Evolutionary conservation across 2,797 vertebrate genomes (phyloP).

Genomic region (Enteromius thamalakanensis): DNA sequence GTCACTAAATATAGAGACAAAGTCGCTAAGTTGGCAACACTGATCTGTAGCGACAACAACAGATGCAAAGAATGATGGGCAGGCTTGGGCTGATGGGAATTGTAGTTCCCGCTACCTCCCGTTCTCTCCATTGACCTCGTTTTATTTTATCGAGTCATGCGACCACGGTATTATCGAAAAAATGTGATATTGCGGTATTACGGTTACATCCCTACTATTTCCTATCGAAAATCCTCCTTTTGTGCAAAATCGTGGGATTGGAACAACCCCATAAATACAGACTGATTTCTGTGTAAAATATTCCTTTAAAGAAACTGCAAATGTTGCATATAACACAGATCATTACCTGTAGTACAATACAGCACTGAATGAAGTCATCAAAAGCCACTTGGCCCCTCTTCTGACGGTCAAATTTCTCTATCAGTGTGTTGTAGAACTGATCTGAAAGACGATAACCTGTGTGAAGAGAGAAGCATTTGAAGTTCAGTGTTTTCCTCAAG

Average conservation of each 20-base stretch:
- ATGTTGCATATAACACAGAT: neutral
- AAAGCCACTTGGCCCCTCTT: constrained; percentile 96
- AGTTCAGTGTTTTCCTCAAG: neutral
- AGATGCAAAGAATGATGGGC: no score
- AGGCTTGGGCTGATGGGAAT: no score
- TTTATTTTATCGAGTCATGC: no score
- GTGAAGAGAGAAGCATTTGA: constrained; percentile 33
- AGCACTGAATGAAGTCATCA: constrained; percentile 99
- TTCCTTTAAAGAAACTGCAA: neutral
- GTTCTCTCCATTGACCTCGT: no score
- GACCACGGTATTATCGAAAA: no score
- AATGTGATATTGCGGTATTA: no score
- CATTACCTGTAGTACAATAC: constrained; percentile 95
- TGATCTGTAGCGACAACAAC: no score
- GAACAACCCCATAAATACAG: neutral
- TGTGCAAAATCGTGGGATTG: neutral
- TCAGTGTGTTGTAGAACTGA: constrained; percentile 94
- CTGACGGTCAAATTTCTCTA: constrained; percentile 97
- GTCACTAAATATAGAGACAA: no score
- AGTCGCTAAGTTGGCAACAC: no score
- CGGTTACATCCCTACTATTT: no score
- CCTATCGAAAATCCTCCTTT: neutral
- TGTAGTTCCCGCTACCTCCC: no score
- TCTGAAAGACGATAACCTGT: constrained; percentile 96
- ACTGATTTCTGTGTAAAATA: neutral